phyloP scores from a whole-genome alignment of 2,113 vertebrate species.

The Pelodiscus sinensis region DNA sequence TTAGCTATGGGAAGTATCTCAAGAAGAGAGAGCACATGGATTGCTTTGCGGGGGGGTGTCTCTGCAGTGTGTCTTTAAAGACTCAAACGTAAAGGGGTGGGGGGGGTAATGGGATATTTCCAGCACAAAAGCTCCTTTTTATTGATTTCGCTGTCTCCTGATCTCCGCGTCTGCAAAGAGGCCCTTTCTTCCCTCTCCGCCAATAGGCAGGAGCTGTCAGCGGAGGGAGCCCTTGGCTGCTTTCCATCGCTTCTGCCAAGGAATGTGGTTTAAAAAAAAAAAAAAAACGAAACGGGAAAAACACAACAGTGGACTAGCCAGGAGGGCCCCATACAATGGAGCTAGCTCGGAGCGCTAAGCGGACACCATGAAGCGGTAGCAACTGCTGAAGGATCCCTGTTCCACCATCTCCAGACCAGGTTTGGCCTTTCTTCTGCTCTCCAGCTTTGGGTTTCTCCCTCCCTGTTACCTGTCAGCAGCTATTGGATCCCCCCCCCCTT shows the following conservation, averaged over 20 bases:
- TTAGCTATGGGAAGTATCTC: background rate
- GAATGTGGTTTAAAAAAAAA: conserved; percentile 24
- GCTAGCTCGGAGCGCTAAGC: rapidly evolving
- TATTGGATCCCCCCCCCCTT: background rate
- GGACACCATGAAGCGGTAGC: background rate
- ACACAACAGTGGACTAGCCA: background rate
- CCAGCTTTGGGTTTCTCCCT: rapidly evolving
- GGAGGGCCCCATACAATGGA: background rate
- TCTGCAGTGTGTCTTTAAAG: background rate
- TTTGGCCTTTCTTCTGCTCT: background rate
- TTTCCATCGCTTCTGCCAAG: conserved; percentile 42
- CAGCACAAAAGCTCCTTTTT: background rate
- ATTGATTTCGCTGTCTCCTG: background rate
- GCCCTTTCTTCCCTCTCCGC: background rate
- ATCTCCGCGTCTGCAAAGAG: background rate
- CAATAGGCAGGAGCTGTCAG: background rate
- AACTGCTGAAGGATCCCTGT: rapidly evolving
- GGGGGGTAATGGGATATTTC: conserved; percentile 18
- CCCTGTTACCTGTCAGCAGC: background rate
- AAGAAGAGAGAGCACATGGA: background rate
- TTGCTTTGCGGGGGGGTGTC: background rate
- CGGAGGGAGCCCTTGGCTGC: conserved; percentile 10
- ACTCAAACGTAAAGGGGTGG: conserved; percentile 52
- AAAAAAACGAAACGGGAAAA: background rate
- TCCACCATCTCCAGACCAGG: background rate